A percentile compares a stretch with the other conserved stretches of the same genome.
phyloP scores from a whole-genome alignment of 2,888 invertebrate genomes.

The Hypena proboscidalis region DNA sequence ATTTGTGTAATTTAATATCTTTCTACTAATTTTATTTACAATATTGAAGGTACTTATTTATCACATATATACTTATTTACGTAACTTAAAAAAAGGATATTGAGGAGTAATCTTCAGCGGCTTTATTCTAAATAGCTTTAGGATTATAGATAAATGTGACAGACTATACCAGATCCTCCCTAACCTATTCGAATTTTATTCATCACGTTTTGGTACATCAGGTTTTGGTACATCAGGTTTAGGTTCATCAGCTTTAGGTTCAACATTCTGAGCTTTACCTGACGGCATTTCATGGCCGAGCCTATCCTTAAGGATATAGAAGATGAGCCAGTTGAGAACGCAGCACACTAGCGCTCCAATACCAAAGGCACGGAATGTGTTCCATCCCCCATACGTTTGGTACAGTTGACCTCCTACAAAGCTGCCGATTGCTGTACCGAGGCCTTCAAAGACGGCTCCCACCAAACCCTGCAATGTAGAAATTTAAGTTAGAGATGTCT shows the following conservation, averaged over 20 bases:
- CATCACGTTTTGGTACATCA: neutral
- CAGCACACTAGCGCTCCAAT: constrained; percentile 87
- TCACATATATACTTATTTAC: too few species aligned
- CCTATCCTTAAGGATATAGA: constrained; percentile 62
- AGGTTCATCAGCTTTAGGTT: constrained; percentile 2
- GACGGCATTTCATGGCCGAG: constrained; percentile 46
- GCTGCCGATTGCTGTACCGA: constrained; percentile 93
- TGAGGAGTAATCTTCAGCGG: too few species aligned
- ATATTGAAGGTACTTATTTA: too few species aligned
- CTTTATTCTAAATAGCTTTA: too few species aligned
- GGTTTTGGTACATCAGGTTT: constrained; percentile 7
- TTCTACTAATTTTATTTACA: too few species aligned
- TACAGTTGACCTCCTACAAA: constrained; percentile 91
- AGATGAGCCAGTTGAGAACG: constrained; percentile 84
- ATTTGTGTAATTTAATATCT: too few species aligned
- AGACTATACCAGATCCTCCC: too few species aligned
- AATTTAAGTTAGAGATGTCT: too few species aligned
- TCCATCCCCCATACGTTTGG: constrained; percentile 86
- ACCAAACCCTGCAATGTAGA: constrained; percentile 88
- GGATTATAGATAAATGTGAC: too few species aligned
- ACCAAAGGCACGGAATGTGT: constrained; percentile 90
- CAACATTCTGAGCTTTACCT: constrained; percentile 63
- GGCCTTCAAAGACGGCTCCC: constrained; percentile 94
- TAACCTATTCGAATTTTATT: neutral
- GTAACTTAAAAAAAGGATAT: too few species aligned